Conservation (phyloP, 2,113 vertebrate genomes). For the Cyprinodon tularosa region DNA sequence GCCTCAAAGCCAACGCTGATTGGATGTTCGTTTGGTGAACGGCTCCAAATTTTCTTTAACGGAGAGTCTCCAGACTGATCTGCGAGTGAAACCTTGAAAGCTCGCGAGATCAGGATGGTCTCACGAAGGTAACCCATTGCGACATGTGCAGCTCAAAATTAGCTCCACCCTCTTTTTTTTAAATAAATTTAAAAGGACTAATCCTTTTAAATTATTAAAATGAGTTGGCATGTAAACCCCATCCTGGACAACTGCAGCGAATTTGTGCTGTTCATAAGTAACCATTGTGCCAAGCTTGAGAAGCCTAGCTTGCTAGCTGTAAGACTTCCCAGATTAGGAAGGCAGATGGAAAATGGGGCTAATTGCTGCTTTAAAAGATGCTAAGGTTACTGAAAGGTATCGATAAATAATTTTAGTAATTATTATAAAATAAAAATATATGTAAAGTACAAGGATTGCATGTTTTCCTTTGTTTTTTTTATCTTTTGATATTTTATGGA, state of each 20-base stretch:
- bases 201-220: neutral
- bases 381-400: neutral
- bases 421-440: too few relatives aligned
- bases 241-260: neutral
- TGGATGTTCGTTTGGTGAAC: too few relatives aligned
- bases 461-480: neutral
- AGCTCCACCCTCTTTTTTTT: too few relatives aligned
- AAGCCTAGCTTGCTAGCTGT: neutral
- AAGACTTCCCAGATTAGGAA: neutral
- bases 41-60: too few relatives aligned
- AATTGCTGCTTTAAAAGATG: neutral
- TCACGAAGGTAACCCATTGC: too few relatives aligned
- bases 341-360: neutral
- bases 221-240: neutral
- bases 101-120: too few relatives aligned
- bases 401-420: neutral
- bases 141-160: too few relatives aligned
- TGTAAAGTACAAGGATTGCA: too few relatives aligned
- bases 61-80: too few relatives aligned
- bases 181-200: neutral
- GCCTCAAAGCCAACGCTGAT: too few relatives aligned
- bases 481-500: neutral
- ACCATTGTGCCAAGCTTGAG: neutral
- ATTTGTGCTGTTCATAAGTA: neutral
- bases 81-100: too few relatives aligned